These are phyloP conservation scores for Drosophila nikananu DNA, from an alignment of 1,140 invertebrate species.

Conservation along the genomic window DNA sequence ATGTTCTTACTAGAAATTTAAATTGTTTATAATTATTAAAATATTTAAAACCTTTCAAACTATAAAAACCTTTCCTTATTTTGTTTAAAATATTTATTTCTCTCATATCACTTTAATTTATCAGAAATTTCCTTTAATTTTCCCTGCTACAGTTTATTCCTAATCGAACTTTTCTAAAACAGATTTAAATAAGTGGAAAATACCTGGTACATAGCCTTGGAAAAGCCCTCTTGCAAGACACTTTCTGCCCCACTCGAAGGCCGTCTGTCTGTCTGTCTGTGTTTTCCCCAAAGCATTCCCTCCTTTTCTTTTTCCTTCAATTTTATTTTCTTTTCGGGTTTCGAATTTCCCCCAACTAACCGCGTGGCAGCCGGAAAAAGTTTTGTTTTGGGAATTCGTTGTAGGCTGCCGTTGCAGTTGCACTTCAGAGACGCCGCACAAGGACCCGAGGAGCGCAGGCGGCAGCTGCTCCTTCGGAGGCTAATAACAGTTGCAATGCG, in stretches of 20 bases:
- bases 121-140: slow-evolving; percentile 2
- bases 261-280: neutral
- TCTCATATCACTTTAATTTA: no score
- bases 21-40: no score
- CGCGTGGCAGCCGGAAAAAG: slow-evolving; percentile 74
- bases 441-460: slow-evolving; percentile 58
- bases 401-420: slow-evolving; percentile 63
- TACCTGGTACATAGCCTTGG: neutral
- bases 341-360: slow-evolving; percentile 45
- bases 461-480: slow-evolving; percentile 10
- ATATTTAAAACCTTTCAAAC: no score
- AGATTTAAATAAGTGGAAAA: slow-evolving; percentile 23
- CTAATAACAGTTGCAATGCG: slow-evolving; percentile 77
- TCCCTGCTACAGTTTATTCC: neutral
- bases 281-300: slow-evolving; percentile 10
- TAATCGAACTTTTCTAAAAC: slow-evolving; percentile 22
- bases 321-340: neutral
- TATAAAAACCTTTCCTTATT: no score
- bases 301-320: no score
- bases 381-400: slow-evolving; percentile 75
- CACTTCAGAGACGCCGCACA: slow-evolving; percentile 78
- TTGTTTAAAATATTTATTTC: no score
- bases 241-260: neutral
- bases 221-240: neutral
- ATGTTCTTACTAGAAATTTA: no score